A percentile compares a stretch with the other conserved stretches of the same genome.
Evolutionary conservation across 2,113 vertebrate genomes (phyloP).

Genomic region (Himantopus leucocephalus): DNA sequence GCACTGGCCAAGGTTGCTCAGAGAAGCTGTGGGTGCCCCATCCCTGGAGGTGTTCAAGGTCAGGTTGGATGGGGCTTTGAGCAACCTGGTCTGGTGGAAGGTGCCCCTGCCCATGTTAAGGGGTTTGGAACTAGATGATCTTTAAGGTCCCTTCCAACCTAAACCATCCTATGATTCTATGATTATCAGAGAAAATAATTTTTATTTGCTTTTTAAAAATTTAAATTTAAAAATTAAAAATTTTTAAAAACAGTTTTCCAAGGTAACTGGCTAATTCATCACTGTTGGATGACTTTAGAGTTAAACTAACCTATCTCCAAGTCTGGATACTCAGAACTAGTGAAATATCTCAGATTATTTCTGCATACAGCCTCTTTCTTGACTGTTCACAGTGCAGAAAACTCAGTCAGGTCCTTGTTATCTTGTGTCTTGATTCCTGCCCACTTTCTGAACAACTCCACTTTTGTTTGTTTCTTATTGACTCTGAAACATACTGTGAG

Average conservation of each 20-base stretch:
- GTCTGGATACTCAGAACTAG: background rate
- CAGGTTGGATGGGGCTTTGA: too few relatives aligned
- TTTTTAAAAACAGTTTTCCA: background rate
- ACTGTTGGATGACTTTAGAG: background rate
- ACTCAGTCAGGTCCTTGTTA: fast-evolving
- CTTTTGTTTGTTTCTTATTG: background rate
- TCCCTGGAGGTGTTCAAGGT: too few relatives aligned
- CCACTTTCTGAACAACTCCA: background rate
- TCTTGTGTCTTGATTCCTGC: background rate
- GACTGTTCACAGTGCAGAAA: background rate
- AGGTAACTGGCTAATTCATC: background rate
- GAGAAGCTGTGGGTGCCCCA: too few relatives aligned
- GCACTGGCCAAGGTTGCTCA: too few relatives aligned
- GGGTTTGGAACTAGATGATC: too few relatives aligned
- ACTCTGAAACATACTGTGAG: fast-evolving
- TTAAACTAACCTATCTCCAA: background rate
- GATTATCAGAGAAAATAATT: background rate
- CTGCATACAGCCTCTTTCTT: background rate
- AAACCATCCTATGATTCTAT: too few relatives aligned
- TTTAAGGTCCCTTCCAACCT: too few relatives aligned
- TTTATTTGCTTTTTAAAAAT: too few relatives aligned
- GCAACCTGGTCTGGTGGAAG: too few relatives aligned
- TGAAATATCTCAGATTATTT: background rate
- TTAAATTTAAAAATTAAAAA: too few relatives aligned
- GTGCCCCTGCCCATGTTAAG: too few relatives aligned